Conservation (phyloP, 2,797 vertebrate genomes). For the Sebastes paucispinis region DNA sequence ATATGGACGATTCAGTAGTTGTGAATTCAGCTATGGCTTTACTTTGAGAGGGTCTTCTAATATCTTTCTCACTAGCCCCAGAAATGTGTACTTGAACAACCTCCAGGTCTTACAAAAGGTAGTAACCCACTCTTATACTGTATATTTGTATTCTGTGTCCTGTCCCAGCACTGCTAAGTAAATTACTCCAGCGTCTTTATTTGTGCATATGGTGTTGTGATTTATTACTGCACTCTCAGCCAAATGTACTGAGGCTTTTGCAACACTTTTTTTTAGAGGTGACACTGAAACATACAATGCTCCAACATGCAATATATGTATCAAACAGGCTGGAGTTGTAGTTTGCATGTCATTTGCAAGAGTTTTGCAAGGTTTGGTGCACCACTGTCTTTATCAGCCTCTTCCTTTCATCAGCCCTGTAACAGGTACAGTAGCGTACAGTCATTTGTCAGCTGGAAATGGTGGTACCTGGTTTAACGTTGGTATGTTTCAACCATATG, state of each 20-base stretch:
- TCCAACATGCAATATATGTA: not conserved
- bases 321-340: not conserved
- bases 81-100: not conserved
- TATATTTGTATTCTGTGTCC: not conserved
- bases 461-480: not conserved
- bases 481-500: not conserved
- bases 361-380: not conserved
- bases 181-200: slow-evolving; percentile 24
- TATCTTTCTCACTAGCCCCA: not conserved
- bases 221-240: slow-evolving; percentile 16
- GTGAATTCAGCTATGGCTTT: not conserved
- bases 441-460: not conserved
- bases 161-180: not conserved
- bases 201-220: slow-evolving; percentile 30
- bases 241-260: not conserved
- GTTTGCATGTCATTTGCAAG: slow-evolving; percentile 1
- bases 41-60: not conserved
- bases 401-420: not conserved
- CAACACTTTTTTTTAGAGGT: not conserved
- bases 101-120: not conserved
- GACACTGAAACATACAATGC: not conserved
- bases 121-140: not conserved
- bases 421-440: not conserved
- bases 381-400: not conserved
- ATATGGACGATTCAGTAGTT: not conserved